Percentiles rank a stretch among this genome's conserved stretches.
Evolutionary conservation across 1,140 invertebrate species (phyloP).

Genomic region (Limonius californicus): DNA sequence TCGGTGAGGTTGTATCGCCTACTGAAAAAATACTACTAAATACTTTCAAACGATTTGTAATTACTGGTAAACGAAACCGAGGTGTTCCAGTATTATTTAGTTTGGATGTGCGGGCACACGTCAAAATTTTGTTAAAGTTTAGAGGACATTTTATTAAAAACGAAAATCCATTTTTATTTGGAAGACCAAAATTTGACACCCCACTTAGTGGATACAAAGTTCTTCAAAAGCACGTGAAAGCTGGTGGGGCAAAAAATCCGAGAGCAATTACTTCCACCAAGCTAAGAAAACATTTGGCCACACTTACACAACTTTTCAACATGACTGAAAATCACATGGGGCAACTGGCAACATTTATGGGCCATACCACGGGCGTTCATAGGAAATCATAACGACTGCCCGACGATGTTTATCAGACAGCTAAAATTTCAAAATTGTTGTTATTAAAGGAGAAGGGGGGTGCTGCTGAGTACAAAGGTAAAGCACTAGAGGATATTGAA

Average conservation of each 20-base stretch:
- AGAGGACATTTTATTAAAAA: conserved; percentile 25
- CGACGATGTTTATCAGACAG: no score
- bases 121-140: conserved; percentile 22
- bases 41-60: conserved; percentile 22
- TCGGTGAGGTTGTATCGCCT: not conserved
- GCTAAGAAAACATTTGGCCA: conserved; percentile 32
- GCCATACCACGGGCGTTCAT: conserved; percentile 24
- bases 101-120: conserved; percentile 21
- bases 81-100: conserved; percentile 32
- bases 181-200: conserved; percentile 18
- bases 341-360: conserved; percentile 37
- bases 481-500: conserved; percentile 38
- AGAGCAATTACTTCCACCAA: conserved; percentile 23
- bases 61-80: conserved; percentile 24
- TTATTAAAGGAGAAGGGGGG: conserved; percentile 39
- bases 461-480: conserved; percentile 34
- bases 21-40: conserved; percentile 27
- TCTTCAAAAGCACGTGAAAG: not conserved
- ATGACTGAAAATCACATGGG: conserved; percentile 19
- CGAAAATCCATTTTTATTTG: conserved; percentile 36
- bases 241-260: conserved; percentile 2
- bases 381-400: conserved; percentile 27
- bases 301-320: conserved; percentile 20
- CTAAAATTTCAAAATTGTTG: conserved; percentile 33
- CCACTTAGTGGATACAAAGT: not conserved